Conservation (phyloP, 2,113 vertebrate genomes). For the Ailuropoda melanoleuca region DNA sequence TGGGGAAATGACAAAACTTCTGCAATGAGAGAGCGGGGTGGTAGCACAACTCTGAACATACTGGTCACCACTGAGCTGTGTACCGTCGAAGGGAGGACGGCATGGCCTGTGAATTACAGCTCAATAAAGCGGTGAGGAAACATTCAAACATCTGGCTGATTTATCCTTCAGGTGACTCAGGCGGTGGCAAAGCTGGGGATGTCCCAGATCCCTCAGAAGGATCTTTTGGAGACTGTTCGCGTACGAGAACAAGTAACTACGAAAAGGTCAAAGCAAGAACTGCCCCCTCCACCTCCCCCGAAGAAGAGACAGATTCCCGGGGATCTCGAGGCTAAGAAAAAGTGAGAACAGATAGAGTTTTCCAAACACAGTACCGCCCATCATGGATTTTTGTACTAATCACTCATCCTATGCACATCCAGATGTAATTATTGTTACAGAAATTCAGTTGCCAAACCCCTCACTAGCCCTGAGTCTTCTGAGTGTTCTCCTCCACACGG, state of each 20-base stretch:
- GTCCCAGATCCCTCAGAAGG: slow-evolving; percentile 85
- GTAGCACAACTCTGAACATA: neutral
- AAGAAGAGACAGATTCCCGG: slow-evolving; percentile 92
- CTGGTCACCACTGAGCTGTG: too few relatives aligned
- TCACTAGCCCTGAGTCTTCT: neutral
- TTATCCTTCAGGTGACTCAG: slow-evolving; percentile 89
- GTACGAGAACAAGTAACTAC: slow-evolving; percentile 75
- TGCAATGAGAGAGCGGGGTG: neutral
- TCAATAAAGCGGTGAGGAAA: neutral
- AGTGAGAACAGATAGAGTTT: slow-evolving; percentile 83
- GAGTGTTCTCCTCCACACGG: neutral
- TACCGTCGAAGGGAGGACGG: neutral
- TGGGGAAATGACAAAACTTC: neutral
- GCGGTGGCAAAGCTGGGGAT: slow-evolving; percentile 89
- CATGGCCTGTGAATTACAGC: neutral
- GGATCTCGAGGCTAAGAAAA: slow-evolving; percentile 88
- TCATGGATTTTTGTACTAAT: neutral
- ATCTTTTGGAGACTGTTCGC: slow-evolving; percentile 79
- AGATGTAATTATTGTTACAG: neutral
- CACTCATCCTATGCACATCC: neutral
- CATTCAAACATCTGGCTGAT: neutral
- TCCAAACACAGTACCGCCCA: neutral
- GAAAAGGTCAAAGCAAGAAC: slow-evolving; percentile 84
- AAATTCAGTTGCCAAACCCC: neutral
- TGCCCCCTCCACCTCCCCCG: slow-evolving; percentile 89